Evolutionary conservation across 2,113 vertebrate genomes (phyloP).

Genomic region (Amazona guildingii): DNA sequence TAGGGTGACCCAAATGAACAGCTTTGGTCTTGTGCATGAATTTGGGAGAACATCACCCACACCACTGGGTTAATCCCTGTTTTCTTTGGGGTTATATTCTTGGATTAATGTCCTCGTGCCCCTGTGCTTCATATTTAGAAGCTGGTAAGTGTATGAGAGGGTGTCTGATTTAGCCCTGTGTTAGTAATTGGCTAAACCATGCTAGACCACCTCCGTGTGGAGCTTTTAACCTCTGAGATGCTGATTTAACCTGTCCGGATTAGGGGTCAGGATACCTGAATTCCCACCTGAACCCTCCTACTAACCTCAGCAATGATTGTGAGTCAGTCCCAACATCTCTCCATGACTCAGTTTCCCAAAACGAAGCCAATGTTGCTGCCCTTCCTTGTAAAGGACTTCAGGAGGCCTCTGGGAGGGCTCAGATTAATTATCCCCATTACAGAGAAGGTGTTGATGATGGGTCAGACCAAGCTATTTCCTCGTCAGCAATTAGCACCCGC

Average conservation of each 20-base stretch:
- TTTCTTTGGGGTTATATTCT: background rate
- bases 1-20: accelerated
- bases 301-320: background rate
- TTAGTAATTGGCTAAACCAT: background rate
- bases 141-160: background rate
- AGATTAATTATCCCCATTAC: background rate
- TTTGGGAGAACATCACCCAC: background rate
- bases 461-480: background rate
- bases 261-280: background rate
- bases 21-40: accelerated
- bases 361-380: accelerated
- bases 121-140: background rate
- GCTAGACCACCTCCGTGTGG: background rate
- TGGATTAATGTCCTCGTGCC: background rate
- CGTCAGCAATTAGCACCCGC: accelerated
- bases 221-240: background rate
- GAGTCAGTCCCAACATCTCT: background rate
- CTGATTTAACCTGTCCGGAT: background rate
- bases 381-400: background rate
- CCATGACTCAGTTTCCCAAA: background rate
- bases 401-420: background rate
- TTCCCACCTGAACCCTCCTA: background rate
- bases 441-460: background rate
- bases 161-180: background rate
- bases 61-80: accelerated